Evolutionary conservation across 2,113 vertebrate species (phyloP).

Genomic region (Myocastor coypus): DNA sequence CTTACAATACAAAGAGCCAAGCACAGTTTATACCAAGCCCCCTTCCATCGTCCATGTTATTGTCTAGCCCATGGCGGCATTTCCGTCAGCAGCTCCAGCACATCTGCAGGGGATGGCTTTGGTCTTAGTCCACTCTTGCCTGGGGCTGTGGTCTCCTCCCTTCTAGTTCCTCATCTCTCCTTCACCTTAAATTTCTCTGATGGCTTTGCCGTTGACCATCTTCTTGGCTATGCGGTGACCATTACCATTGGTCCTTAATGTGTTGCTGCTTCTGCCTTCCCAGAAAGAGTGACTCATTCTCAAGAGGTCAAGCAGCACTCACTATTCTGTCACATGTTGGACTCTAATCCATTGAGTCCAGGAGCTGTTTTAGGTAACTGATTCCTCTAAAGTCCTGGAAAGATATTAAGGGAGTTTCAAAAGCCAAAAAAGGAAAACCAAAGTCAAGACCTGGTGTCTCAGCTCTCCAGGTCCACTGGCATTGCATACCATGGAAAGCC

Average conservation of each 20-base stretch:
- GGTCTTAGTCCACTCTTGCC: background rate
- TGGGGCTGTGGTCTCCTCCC: background rate
- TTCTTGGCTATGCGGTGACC: background rate
- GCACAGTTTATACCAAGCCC: background rate
- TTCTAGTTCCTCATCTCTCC: background rate
- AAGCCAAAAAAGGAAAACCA: background rate
- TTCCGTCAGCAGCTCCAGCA: background rate
- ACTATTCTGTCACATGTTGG: background rate
- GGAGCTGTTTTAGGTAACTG: background rate
- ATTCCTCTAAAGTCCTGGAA: background rate
- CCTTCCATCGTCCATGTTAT: background rate
- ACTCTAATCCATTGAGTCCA: background rate
- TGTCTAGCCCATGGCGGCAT: background rate
- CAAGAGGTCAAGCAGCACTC: background rate
- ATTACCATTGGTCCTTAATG: background rate
- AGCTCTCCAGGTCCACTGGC: background rate
- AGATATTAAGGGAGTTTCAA: background rate
- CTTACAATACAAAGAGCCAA: background rate
- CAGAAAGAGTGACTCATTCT: background rate
- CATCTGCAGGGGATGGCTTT: background rate
- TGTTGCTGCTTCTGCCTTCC: background rate
- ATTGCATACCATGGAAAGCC: rapidly evolving
- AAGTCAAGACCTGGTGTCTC: background rate
- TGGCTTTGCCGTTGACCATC: background rate
- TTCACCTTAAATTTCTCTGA: background rate